These are phyloP conservation scores for Theocolax elegans DNA, from an alignment of 1,140 invertebrate genomes.

Conservation along the genomic window DNA sequence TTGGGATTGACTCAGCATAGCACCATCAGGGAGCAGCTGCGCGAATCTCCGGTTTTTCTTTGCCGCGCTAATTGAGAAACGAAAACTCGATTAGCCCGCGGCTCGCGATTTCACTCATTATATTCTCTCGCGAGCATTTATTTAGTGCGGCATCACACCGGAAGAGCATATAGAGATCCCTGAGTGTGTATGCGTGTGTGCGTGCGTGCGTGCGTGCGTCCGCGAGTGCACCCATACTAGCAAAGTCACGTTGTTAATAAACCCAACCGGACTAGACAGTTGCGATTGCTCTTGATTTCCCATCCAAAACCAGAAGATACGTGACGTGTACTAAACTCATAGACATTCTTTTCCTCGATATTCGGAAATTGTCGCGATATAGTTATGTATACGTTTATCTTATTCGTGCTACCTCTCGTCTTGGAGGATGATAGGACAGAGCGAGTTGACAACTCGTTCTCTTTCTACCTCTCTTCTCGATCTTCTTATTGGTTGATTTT, in stretches of 20 bases:
- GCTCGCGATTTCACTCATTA: background rate
- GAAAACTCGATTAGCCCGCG: slow-evolving; percentile 6
- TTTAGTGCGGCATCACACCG: slow-evolving; percentile 12
- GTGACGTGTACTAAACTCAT: slow-evolving; percentile 52
- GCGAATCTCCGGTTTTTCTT: background rate
- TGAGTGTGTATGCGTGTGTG: too few species aligned
- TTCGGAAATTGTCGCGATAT: too few species aligned
- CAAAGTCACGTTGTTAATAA: slow-evolving; percentile 54
- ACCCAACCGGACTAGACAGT: too few species aligned
- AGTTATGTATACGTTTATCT: background rate
- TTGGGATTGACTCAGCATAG: too few species aligned
- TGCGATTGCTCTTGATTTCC: background rate
- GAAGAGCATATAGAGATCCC: background rate
- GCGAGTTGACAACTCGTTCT: slow-evolving; percentile 17
- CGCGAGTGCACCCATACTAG: background rate
- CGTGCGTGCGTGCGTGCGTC: too few species aligned
- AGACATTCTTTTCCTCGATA: too few species aligned
- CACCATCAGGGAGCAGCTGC: too few species aligned
- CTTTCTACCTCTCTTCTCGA: background rate
- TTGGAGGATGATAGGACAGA: slow-evolving; percentile 63
- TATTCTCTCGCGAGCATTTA: background rate
- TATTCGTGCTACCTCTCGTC: slow-evolving; percentile 64
- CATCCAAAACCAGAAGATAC: slow-evolving; percentile 56
- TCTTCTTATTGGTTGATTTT: too few species aligned
- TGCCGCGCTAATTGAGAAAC: background rate